Conservation (phyloP, 1,140 invertebrate genomes). For the Monomorium pharaonis region DNA sequence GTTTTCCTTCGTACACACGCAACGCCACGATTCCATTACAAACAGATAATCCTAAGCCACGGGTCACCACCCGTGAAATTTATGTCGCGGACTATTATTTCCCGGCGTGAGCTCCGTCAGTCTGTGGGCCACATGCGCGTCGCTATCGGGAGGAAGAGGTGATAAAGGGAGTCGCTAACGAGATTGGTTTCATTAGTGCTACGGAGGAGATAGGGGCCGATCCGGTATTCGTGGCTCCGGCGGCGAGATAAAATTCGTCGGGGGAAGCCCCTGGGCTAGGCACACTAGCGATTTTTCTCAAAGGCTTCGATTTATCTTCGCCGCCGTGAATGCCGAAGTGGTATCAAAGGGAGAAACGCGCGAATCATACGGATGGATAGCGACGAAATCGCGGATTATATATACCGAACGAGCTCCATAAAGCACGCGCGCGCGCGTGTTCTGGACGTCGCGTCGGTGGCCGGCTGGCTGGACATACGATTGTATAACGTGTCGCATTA, state of each 20-base stretch:
- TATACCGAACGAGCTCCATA: conserved; percentile 33
- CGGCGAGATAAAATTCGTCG: conserved; percentile 65
- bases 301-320: conserved; percentile 68
- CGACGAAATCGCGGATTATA: conserved; percentile 53
- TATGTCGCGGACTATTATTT: conserved; percentile 50
- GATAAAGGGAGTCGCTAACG: conserved; percentile 59
- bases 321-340: conserved; percentile 54
- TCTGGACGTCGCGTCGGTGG: conserved; percentile 3
- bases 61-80: conserved; percentile 24
- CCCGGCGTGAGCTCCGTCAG: conserved; percentile 31
- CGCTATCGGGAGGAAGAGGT: conserved; percentile 53
- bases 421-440: conserved; percentile 43
- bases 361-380: conserved; percentile 70
- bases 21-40: conserved; percentile 19
- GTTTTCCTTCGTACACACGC: neutral
- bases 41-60: neutral
- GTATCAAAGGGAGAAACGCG: conserved; percentile 57
- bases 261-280: conserved; percentile 8
- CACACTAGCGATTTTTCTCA: conserved; percentile 65
- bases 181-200: conserved; percentile 62
- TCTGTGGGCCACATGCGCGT: neutral
- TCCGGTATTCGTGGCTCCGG: conserved; percentile 36
- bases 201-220: conserved; percentile 44
- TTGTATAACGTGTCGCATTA: neutral
- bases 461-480: neutral